These are phyloP conservation scores for Sipha maydis DNA, from an alignment of 2,888 invertebrate genomes.

Conservation along the genomic window DNA sequence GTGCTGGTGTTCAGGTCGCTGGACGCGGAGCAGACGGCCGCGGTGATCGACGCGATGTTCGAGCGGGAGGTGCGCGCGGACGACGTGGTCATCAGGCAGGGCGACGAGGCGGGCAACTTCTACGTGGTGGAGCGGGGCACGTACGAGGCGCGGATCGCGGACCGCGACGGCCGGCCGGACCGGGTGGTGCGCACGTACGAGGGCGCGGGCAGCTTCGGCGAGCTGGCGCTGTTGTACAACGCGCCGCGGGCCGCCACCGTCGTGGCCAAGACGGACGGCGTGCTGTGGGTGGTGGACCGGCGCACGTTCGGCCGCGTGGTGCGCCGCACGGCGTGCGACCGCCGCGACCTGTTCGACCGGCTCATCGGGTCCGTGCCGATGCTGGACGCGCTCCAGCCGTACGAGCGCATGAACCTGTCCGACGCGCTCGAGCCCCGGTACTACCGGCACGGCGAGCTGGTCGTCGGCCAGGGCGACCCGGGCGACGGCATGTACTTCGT, in stretches of 20 bases:
- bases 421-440: conserved; percentile 90
- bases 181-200: too few species aligned
- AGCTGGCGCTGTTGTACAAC: too few species aligned
- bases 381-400: conserved; percentile 76
- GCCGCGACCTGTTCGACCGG: conserved; percentile 95
- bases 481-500: conserved; percentile 99
- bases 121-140: too few species aligned
- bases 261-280: conserved; percentile 76
- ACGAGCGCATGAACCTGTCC: conserved; percentile 96
- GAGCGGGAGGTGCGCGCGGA: too few species aligned
- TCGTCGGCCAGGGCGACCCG: conserved; percentile 91
- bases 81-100: too few species aligned
- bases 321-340: conserved; percentile 95
- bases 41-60: too few species aligned
- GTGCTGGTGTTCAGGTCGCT: too few species aligned
- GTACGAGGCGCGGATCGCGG: too few species aligned
- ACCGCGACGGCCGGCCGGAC: too few species aligned
- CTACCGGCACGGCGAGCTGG: conserved; percentile 80
- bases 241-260: conserved; percentile 76
- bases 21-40: too few species aligned
- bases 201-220: too few species aligned
- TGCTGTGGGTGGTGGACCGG: not conserved
- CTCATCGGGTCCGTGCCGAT: conserved; percentile 81
- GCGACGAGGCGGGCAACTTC: too few species aligned
- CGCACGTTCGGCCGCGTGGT: conserved; percentile 78